Percentiles rank a stretch among this genome's conserved stretches.
These are phyloP conservation scores for Galerucella nymphaeae DNA, from an alignment of 2,888 invertebrate genomes.

Conservation along the genomic window DNA sequence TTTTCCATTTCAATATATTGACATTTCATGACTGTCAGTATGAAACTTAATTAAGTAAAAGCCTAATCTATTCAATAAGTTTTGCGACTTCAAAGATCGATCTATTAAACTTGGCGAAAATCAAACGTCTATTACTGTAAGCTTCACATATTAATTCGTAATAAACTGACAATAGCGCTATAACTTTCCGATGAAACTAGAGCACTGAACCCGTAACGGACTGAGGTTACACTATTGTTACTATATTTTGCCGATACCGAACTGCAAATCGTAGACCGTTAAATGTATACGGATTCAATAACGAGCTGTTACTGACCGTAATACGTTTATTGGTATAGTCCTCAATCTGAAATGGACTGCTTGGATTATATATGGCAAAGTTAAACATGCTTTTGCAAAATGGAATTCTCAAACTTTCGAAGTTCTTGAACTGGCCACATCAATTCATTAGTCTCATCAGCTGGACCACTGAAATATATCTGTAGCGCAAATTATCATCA, in stretches of 20 bases:
- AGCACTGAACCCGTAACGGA: conserved; percentile 41
- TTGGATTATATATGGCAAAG: background rate
- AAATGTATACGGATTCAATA: conserved; percentile 45
- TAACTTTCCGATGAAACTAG: conserved; percentile 38
- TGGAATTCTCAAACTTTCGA: background rate
- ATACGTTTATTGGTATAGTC: conserved; percentile 3
- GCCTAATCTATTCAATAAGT: background rate
- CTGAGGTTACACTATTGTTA: conserved; percentile 42
- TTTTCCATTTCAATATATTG: too few species aligned
- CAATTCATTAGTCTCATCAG: too few species aligned
- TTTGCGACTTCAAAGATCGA: conserved; percentile 16
- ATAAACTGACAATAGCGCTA: conserved; percentile 51
- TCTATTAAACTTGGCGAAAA: conserved; percentile 42
- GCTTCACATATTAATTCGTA: conserved; percentile 54
- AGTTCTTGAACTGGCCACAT: too few species aligned
- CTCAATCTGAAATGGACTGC: conserved; percentile 1
- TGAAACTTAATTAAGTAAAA: too few species aligned
- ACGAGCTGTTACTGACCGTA: conserved; percentile 44
- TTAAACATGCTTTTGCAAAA: background rate
- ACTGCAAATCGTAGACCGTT: too few species aligned
- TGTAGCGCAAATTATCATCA: too few species aligned
- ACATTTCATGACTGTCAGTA: too few species aligned
- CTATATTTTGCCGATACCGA: conserved; percentile 45
- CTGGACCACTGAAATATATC: too few species aligned
- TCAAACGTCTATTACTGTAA: conserved; percentile 36